A percentile compares a stretch with the other conserved stretches of the same genome.
phyloP scores from a whole-genome alignment of 2,113 vertebrate genomes.

The rabbit (Oryctolagus cuniculus) region DNA sequence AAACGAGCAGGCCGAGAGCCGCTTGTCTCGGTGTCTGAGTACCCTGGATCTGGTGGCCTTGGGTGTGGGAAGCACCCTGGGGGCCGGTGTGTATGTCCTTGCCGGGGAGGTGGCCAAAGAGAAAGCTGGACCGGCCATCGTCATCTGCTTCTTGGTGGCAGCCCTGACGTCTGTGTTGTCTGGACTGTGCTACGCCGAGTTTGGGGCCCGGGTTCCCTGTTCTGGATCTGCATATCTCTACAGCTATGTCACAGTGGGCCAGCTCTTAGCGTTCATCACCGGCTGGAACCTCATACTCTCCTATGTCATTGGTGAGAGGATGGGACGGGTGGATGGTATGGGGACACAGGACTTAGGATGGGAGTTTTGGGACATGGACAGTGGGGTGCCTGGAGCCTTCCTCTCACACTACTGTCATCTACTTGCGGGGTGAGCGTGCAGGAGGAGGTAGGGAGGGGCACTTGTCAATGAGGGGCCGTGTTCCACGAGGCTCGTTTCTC shows the following conservation, averaged over 20 bases:
- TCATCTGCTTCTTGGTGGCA: slow-evolving; percentile 95
- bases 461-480: too few relatives aligned
- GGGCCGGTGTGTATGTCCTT: slow-evolving; percentile 94
- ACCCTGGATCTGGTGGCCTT: slow-evolving; percentile 93
- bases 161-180: slow-evolving; percentile 94
- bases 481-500: too few relatives aligned
- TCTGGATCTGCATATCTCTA: slow-evolving; percentile 96
- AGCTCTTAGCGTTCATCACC: slow-evolving; percentile 95
- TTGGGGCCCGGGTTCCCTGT: slow-evolving; percentile 95
- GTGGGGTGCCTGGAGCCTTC: background rate
- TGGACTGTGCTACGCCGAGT: slow-evolving; percentile 95
- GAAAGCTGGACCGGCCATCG: slow-evolving; percentile 92
- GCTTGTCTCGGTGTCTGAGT: slow-evolving; percentile 92
- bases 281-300: slow-evolving; percentile 98
- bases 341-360: background rate
- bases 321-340: rapidly evolving
- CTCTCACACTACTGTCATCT: background rate
- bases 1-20: slow-evolving; percentile 73
- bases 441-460: too few relatives aligned
- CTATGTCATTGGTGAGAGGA: slow-evolving; percentile 92
- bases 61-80: slow-evolving; percentile 94
- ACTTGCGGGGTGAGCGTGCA: background rate
- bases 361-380: too few relatives aligned
- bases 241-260: slow-evolving; percentile 95
- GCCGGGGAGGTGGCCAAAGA: slow-evolving; percentile 94